A percentile compares a stretch with the other conserved stretches of the same genome.
phyloP scores from a whole-genome alignment of 2,113 vertebrate genomes.

The Ursus arctos region DNA sequence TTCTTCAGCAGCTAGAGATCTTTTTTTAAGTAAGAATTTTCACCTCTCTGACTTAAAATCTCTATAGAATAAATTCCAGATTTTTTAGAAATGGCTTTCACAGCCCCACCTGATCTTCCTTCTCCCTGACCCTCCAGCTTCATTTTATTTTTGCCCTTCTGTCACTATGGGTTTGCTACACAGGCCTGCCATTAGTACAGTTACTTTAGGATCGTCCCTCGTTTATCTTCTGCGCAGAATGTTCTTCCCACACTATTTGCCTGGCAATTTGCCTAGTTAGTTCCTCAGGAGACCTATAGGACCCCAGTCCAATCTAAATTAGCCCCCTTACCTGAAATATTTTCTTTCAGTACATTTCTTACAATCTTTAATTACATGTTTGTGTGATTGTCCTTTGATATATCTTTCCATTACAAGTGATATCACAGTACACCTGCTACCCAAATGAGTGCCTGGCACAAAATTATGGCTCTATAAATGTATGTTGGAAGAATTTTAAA shows the following conservation, averaged over 20 bases:
- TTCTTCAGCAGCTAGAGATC: not conserved
- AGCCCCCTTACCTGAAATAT: not conserved
- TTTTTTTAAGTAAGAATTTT: not conserved
- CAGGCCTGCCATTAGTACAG: not conserved
- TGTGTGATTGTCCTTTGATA: not conserved
- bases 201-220: not conserved
- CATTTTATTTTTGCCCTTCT: not conserved
- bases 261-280: not conserved
- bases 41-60: not conserved
- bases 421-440: not conserved
- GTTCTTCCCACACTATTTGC: not conserved
- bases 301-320: not conserved
- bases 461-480: not conserved
- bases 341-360: slow-evolving; percentile 21
- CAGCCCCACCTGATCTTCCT: not conserved
- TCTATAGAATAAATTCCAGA: not conserved
- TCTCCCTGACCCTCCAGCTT: not conserved
- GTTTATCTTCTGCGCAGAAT: not conserved
- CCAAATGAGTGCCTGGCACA: not conserved
- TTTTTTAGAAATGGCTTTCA: not conserved
- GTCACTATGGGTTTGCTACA: not conserved
- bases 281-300: not conserved
- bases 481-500: not conserved
- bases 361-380: not conserved
- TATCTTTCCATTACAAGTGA: not conserved